Evolutionary conservation across 1,140 invertebrate genomes (phyloP).

Genomic region (Penaeus chinensis): DNA sequence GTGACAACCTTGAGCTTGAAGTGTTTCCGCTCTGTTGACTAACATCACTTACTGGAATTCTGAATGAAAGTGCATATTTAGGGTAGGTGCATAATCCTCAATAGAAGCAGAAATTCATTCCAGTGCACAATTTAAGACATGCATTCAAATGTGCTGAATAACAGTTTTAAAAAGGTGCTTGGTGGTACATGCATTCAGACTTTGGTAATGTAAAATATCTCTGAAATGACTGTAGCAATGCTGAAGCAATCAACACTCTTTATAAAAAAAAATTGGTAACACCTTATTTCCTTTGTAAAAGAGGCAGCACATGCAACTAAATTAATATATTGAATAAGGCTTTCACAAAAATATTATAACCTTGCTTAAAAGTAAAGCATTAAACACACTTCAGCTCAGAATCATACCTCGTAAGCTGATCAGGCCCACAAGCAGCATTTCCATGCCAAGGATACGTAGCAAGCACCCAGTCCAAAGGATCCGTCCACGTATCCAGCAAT

Average conservation of each 20-base stretch:
- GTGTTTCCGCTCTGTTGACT: not conserved
- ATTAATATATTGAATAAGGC: not conserved
- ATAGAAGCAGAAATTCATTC: too few species aligned
- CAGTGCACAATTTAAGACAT: too few species aligned
- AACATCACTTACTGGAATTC: conserved; percentile 21
- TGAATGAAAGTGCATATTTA: not conserved
- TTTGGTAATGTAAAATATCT: too few species aligned
- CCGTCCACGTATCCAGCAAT: conserved; percentile 49
- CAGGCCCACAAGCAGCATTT: conserved; percentile 49
- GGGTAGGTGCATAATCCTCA: too few species aligned
- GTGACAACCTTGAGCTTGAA: conserved; percentile 3
- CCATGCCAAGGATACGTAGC: conserved; percentile 53
- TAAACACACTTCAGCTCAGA: not conserved
- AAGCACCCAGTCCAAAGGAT: conserved; percentile 50
- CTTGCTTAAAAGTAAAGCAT: not conserved
- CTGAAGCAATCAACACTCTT: too few species aligned
- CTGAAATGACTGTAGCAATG: too few species aligned
- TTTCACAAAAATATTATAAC: not conserved
- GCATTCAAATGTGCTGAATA: too few species aligned
- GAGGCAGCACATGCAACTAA: too few species aligned
- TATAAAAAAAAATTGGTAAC: too few species aligned
- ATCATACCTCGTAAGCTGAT: conserved; percentile 42
- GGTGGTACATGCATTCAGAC: too few species aligned
- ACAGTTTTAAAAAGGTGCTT: too few species aligned
- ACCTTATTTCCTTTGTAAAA: too few species aligned